Evolutionary conservation across 2,888 invertebrate genomes (phyloP).

Genomic region (Philopedon plagiatum): DNA sequence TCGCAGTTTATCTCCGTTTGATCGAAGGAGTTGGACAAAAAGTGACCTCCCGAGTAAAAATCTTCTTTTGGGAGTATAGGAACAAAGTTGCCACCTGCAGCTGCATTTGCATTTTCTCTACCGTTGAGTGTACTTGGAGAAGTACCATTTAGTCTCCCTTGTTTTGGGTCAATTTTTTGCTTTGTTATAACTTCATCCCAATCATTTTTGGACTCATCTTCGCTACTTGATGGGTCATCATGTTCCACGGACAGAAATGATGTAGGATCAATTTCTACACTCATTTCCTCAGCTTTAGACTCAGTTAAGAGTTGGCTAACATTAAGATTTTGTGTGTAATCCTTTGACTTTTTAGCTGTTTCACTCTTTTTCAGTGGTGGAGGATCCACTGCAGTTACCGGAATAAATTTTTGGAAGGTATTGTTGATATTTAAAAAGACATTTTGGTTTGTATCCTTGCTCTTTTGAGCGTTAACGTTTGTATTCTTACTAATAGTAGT

Average conservation of each 20-base stretch:
- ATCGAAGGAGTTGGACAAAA: slow-evolving; percentile 58
- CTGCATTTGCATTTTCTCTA: slow-evolving; percentile 52
- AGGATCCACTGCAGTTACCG: slow-evolving; percentile 52
- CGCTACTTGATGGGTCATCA: slow-evolving; percentile 49
- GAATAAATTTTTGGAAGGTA: slow-evolving; percentile 62
- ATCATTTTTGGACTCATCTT: slow-evolving; percentile 54
- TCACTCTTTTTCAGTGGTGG: slow-evolving; percentile 47
- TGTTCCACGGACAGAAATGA: slow-evolving; percentile 60
- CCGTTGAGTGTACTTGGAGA: slow-evolving; percentile 51
- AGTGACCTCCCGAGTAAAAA: slow-evolving; percentile 62
- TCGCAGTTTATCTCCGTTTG: slow-evolving; percentile 59
- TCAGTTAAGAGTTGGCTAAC: slow-evolving; percentile 61
- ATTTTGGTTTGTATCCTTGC: slow-evolving; percentile 63
- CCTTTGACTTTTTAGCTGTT: slow-evolving; percentile 47
- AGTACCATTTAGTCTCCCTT: slow-evolving; percentile 53
- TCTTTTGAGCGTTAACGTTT: slow-evolving; percentile 51
- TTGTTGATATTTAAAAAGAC: slow-evolving; percentile 64
- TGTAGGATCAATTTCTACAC: slow-evolving; percentile 66
- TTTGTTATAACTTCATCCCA: slow-evolving; percentile 63
- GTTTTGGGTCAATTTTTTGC: slow-evolving; percentile 57
- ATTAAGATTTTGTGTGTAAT: slow-evolving; percentile 52
- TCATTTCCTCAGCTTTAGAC: slow-evolving; percentile 65
- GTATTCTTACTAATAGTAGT: slow-evolving; percentile 47
- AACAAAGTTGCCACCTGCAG: slow-evolving; percentile 52
- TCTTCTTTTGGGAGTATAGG: slow-evolving; percentile 58